Conservation (phyloP, 2,888 invertebrate species). For the Cremastinae sp. region DNA sequence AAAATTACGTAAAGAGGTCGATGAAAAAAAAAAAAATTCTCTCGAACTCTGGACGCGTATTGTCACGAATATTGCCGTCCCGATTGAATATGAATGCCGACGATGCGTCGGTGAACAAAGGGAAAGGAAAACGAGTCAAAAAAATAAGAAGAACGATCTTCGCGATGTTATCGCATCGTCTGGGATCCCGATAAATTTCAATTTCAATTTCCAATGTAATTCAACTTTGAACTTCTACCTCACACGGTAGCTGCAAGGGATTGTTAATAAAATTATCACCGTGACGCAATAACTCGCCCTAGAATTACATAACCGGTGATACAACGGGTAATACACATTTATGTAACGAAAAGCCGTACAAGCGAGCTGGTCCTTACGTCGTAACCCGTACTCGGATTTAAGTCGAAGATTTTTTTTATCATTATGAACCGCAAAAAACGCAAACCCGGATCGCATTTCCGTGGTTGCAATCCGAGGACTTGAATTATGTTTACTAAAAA, state of each 20-base stretch:
- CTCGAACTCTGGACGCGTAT: conserved; percentile 22
- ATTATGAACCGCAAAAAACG: conserved; percentile 37
- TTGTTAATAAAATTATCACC: conserved; percentile 26
- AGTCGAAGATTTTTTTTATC: conserved; percentile 12
- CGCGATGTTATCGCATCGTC: neutral
- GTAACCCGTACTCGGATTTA: conserved; percentile 11
- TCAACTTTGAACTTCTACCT: neutral
- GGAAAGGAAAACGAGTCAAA: neutral
- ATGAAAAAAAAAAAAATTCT: neutral
- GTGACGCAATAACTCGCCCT: conserved; percentile 41
- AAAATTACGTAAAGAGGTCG: neutral
- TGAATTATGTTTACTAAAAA: conserved; percentile 1
- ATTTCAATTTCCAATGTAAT: conserved; percentile 1
- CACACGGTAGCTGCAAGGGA: conserved; percentile 1
- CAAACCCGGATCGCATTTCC: conserved; percentile 41
- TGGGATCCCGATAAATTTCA: neutral
- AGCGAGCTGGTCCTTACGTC: conserved; percentile 32
- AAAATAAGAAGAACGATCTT: neutral
- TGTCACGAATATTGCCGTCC: neutral
- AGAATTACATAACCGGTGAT: conserved; percentile 39
- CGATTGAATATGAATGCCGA: conserved; percentile 11
- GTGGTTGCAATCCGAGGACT: conserved; percentile 1
- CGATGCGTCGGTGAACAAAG: neutral
- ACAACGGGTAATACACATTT: conserved; percentile 32
- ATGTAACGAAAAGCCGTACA: conserved; percentile 60